Conservation (phyloP, 2,797 vertebrate species). For the Tarsius wallacei region DNA sequence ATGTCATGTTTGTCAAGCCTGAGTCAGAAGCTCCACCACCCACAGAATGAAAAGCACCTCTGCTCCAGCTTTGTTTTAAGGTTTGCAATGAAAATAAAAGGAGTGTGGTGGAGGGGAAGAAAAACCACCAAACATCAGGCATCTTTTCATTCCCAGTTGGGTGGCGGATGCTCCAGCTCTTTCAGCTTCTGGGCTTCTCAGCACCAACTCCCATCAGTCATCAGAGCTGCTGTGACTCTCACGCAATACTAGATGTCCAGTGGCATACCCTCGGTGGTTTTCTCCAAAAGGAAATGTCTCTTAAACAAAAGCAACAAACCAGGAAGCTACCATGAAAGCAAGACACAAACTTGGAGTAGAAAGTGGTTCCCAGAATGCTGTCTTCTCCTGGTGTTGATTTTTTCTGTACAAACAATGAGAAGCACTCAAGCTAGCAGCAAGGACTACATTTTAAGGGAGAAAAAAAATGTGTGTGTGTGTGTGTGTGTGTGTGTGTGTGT, state of each 20-base stretch:
- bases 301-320: not conserved
- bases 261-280: not conserved
- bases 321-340: conserved; percentile 30
- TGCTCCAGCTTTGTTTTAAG: conserved; percentile 73
- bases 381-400: conserved; percentile 35
- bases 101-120: not conserved
- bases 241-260: not conserved
- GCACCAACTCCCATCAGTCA: not conserved
- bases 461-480: not conserved
- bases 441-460: not conserved
- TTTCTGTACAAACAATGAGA: not conserved
- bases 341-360: not conserved
- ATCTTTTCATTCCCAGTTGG: conserved; percentile 59
- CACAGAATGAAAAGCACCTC: conserved; percentile 73
- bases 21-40: conserved; percentile 79
- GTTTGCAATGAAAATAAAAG: conserved; percentile 73
- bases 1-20: conserved; percentile 80
- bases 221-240: not conserved
- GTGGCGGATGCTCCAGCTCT: not conserved
- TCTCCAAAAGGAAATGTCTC: conserved; percentile 42
- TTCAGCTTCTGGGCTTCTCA: not conserved
- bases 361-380: not conserved
- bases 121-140: not conserved
- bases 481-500: not conserved
- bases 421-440: not conserved